phyloP scores from a whole-genome alignment of 2,888 invertebrate genomes.

The Apamea monoglypha region DNA sequence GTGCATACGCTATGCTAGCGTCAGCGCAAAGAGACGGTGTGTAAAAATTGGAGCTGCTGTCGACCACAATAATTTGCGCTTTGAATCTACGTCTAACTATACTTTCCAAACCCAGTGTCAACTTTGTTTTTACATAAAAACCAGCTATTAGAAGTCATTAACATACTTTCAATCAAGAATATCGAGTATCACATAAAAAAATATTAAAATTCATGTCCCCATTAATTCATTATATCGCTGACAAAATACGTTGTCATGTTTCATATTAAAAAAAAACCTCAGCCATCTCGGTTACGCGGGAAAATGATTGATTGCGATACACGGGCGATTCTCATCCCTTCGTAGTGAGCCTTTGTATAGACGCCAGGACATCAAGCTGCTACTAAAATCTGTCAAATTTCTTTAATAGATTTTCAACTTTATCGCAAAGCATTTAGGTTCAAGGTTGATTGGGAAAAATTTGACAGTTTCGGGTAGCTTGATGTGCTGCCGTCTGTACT shows the following conservation, averaged over 20 bases:
- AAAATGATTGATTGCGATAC: constrained; percentile 75
- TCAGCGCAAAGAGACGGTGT: not conserved
- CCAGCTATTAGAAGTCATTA: not conserved
- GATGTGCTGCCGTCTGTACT: not conserved
- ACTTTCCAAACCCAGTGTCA: not conserved
- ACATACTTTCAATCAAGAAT: constrained; percentile 11
- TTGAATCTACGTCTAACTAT: not conserved
- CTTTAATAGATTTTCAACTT: no score
- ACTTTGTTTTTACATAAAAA: not conserved
- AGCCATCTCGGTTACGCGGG: constrained; percentile 68
- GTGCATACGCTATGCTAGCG: no score
- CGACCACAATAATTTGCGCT: not conserved
- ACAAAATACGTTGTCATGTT: constrained; percentile 73
- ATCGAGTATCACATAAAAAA: constrained; percentile 24
- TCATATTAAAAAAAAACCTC: constrained; percentile 73
- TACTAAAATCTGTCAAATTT: no score
- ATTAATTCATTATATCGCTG: constrained; percentile 63
- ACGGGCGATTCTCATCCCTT: constrained; percentile 38
- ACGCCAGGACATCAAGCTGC: no score
- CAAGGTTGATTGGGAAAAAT: no score
- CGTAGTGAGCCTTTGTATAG: constrained; percentile 24
- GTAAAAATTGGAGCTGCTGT: not conserved
- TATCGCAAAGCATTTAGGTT: no score
- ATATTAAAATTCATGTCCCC: constrained; percentile 60
- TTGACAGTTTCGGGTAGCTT: no score